Base-by-base conservation (phyloP, 2,888 invertebrate genomes). In the Xestia xanthographa region DNA sequence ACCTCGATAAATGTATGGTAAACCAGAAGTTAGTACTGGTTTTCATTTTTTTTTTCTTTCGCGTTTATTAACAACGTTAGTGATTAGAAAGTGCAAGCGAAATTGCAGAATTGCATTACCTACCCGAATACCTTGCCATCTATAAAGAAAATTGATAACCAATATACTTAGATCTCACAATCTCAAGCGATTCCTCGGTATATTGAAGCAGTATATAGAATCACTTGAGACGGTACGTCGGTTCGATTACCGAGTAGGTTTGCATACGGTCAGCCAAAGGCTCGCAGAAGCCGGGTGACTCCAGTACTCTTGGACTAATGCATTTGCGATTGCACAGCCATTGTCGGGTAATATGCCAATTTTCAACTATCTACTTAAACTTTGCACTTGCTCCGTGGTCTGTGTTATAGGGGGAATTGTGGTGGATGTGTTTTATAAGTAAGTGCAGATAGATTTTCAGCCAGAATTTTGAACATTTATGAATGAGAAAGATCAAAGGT, bases 291-390 rank as follows among this genome's bases (percentile, higher is more conserved):
- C 69, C 67, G 78, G 66, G 80, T 80, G 86, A 80, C 89, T 90
- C 79, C 84, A 67, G 77, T 77, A 85, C 74, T 87, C 89, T 90
- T 88, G 90, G 90, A 88, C 93, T 94, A 94, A 94, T 94, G 94
- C 94, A 90, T 94, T 92, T 94, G 92, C 87, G 92, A 93, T 94
- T 92, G 94, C 93, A 92, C 82, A 88, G 86, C 91, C 84, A 91
- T 90, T 90, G 91, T 81, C 71, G 72, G 41, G 83, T 85, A 86
- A 86, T 86, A 86, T 82, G 81, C 80, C 88, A 87, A 84, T 85
- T 88, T 87, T 79, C 68, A 68, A 86, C 77, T 80, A 75, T 66
- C 65, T 80, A 75, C 85, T 81, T 80, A 68, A 70, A 83, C 77
- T 81, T 79, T 66, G 68, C 66, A 72, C 78, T 88, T 66, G 45